Conservation (phyloP, 2,113 vertebrate genomes). For the Malurus elegans region DNA sequence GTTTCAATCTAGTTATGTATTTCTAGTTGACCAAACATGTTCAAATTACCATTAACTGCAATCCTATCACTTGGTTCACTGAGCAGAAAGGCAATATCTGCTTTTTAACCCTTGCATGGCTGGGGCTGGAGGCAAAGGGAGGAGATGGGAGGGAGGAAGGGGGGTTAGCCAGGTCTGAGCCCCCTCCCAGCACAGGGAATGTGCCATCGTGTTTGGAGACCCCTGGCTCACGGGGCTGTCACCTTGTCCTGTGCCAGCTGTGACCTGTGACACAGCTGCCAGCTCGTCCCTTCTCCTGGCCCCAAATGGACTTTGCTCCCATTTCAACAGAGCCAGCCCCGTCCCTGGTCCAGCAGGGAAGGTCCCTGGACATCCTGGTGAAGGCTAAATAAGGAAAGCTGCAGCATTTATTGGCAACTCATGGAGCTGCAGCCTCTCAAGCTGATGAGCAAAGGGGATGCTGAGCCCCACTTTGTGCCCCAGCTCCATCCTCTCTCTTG, state of each 20-base stretch:
- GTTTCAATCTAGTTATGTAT: slow-evolving; percentile 79
- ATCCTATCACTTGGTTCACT: slow-evolving; percentile 78
- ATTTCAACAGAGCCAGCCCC: neutral
- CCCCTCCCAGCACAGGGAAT: rapidly evolving
- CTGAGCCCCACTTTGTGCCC: rapidly evolving
- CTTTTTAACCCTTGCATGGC: slow-evolving; percentile 56
- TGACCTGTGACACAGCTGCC: rapidly evolving
- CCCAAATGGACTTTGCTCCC: neutral
- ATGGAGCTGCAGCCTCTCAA: neutral
- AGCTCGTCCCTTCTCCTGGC: neutral
- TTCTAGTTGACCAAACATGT: slow-evolving; percentile 81
- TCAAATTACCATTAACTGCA: slow-evolving; percentile 78
- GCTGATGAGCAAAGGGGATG: neutral
- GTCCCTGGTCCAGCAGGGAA: neutral
- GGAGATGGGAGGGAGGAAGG: neutral
- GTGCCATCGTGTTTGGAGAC: rapidly evolving
- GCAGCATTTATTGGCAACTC: neutral
- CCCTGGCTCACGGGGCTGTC: rapidly evolving
- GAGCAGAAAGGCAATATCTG: slow-evolving; percentile 71
- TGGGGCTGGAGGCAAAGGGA: neutral
- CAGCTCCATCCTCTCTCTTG: neutral
- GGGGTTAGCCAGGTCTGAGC: neutral
- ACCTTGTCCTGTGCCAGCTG: rapidly evolving
- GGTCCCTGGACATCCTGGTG: neutral
- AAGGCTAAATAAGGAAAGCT: slow-evolving; percentile 4